phyloP scores from a whole-genome alignment of 2,797 vertebrate genomes.

The Pipistrellus pygmaeus region DNA sequence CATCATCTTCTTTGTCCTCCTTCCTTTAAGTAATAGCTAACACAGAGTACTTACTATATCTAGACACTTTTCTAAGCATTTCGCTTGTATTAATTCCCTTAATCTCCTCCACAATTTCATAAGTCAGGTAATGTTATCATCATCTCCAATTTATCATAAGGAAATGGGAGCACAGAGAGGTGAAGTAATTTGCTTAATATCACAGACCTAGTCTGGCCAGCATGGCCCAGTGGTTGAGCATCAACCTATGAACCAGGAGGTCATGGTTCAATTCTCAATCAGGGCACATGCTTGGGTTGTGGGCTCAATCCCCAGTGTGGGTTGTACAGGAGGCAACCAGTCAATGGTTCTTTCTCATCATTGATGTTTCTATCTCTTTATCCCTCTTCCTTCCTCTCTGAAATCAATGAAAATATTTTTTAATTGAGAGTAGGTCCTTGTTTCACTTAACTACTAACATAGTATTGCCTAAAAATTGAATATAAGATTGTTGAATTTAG shows the following conservation, averaged over 20 bases:
- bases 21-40: background rate
- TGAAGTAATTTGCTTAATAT: slow-evolving; percentile 2
- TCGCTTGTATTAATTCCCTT: background rate
- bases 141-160: background rate
- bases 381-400: no score
- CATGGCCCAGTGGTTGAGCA: no score
- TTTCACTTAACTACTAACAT: slow-evolving; percentile 14
- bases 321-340: no score
- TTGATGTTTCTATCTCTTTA: no score
- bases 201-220: background rate
- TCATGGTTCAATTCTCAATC: no score
- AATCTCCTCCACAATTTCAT: background rate
- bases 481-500: background rate
- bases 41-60: background rate
- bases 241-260: no score
- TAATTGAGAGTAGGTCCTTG: background rate
- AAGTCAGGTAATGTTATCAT: background rate
- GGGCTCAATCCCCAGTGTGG: no score
- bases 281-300: no score
- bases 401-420: no score
- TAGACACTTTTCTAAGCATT: background rate
- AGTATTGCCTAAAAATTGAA: background rate
- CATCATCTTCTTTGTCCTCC: background rate
- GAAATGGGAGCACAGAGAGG: background rate
- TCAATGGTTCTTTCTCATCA: no score